A percentile compares a stretch with the other conserved stretches of the same genome.
Evolutionary conservation across 2,113 vertebrate genomes (phyloP).

Genomic region (Gavialis gangeticus): DNA sequence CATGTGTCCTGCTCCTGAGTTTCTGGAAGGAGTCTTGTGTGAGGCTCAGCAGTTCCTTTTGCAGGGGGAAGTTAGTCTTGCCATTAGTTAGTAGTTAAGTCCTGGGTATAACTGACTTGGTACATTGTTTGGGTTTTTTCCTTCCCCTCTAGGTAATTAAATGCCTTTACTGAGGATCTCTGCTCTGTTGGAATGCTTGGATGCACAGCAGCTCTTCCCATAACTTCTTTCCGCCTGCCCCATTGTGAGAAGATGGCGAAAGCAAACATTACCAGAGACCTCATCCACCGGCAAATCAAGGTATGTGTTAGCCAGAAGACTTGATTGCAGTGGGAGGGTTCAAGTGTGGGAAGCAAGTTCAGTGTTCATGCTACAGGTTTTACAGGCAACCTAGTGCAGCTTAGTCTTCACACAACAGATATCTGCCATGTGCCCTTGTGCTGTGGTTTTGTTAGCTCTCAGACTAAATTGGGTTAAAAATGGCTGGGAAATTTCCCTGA

Average conservation of each 20-base stretch:
- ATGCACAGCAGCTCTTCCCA: constrained; percentile 81
- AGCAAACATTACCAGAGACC: constrained; percentile 93
- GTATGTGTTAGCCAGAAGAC: constrained; percentile 20
- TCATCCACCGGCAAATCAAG: constrained; percentile 92
- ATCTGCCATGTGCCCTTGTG: not conserved
- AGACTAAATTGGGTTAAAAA: not conserved
- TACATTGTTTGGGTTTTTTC: not conserved
- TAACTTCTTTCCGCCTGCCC: constrained; percentile 72
- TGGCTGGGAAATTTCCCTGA: not conserved
- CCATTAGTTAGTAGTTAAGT: not conserved
- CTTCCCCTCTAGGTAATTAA: constrained; percentile 74
- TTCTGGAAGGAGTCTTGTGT: not conserved
- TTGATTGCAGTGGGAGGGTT: rapidly evolving
- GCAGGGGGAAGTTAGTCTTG: not conserved
- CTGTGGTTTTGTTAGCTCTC: not conserved
- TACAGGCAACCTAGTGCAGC: not conserved
- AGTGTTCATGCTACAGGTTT: rapidly evolving
- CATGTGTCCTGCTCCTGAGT: not conserved
- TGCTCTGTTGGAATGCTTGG: constrained; percentile 76
- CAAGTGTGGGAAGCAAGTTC: not conserved
- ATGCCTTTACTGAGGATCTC: constrained; percentile 54
- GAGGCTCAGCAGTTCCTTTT: not conserved
- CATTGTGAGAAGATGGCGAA: constrained; percentile 89
- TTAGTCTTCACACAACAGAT: not conserved
- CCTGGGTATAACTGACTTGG: rapidly evolving